These are phyloP conservation scores for Alfaro cultratus DNA, from an alignment of 2,797 vertebrate species.

Conservation along the genomic window DNA sequence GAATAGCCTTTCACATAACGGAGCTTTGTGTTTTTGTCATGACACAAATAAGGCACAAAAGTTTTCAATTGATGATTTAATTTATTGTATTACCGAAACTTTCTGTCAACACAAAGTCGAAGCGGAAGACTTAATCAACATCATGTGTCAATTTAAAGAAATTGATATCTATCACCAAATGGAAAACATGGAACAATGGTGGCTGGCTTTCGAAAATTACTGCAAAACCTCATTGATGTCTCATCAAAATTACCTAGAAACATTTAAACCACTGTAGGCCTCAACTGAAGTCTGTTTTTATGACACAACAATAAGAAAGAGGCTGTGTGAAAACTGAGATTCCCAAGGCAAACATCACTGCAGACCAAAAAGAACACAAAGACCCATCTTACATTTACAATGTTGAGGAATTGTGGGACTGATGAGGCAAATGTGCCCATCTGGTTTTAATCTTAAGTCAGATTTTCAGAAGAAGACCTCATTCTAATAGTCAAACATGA, in stretches of 20 bases:
- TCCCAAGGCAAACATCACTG: background rate
- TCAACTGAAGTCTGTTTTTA: background rate
- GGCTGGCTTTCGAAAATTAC: background rate
- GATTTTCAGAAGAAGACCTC: background rate
- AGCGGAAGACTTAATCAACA: background rate
- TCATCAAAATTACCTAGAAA: background rate
- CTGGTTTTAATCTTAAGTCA: background rate
- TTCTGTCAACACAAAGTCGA: background rate
- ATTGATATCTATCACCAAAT: background rate
- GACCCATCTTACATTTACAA: background rate
- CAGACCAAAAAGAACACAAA: background rate
- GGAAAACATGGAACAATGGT: background rate
- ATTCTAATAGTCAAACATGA: background rate
- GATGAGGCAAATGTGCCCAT: background rate
- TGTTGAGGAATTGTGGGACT: background rate
- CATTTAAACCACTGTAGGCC: background rate
- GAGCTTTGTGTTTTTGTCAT: background rate
- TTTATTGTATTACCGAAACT: background rate
- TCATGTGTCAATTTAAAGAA: background rate
- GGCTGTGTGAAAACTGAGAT: background rate
- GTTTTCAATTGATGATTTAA: background rate
- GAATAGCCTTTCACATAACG: conserved; percentile 2
- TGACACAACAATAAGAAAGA: background rate
- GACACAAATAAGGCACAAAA: background rate
- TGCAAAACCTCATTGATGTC: background rate